A percentile compares a stretch with the other conserved stretches of the same genome.
Evolutionary conservation across 2,888 invertebrate genomes (phyloP).

Genomic region (Campoplex capitator): DNA sequence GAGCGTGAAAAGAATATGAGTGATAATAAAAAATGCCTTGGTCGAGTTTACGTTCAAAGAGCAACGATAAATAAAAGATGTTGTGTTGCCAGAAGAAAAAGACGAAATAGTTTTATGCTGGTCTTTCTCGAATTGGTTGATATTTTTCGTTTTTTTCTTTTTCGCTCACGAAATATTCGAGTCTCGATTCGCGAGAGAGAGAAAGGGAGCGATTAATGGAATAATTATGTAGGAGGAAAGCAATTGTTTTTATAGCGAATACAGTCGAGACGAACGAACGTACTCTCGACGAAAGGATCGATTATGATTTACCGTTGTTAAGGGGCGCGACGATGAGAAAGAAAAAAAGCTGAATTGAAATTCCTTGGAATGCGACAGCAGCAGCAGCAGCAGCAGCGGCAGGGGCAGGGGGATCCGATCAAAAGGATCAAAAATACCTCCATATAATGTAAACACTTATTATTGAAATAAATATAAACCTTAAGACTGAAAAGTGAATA

Average conservation of each 20-base stretch:
- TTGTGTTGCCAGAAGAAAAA: conserved; percentile 11
- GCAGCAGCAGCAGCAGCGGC: conserved; percentile 39
- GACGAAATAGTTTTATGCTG: conserved; percentile 4
- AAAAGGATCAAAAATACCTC: conserved; percentile 82
- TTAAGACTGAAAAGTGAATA: conserved; percentile 79
- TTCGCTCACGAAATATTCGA: conserved; percentile 14
- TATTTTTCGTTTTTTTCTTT: conserved; percentile 32
- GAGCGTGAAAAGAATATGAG: conserved; percentile 37
- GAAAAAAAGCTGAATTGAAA: conserved; percentile 64
- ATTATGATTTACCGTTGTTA: conserved; percentile 62
- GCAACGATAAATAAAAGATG: conserved; percentile 11
- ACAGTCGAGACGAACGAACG: conserved; percentile 70
- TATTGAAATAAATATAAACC: conserved; percentile 83
- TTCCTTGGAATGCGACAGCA: conserved; percentile 69
- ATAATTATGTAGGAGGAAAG: conserved; percentile 13
- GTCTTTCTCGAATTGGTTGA: conserved; percentile 43
- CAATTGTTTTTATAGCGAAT: conserved; percentile 67
- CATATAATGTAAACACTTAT: conserved; percentile 83
- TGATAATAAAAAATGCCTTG: conserved; percentile 33
- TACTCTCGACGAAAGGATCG: conserved; percentile 68
- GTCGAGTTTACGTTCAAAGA: conserved; percentile 35
- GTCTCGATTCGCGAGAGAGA: conserved; percentile 7
- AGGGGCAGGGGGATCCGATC: conserved; percentile 75
- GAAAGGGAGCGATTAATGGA: conserved; percentile 5
- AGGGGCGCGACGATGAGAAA: conserved; percentile 55